These are phyloP conservation scores for Syngnathus acus DNA, from an alignment of 2,797 vertebrate species.

Conservation along the genomic window DNA sequence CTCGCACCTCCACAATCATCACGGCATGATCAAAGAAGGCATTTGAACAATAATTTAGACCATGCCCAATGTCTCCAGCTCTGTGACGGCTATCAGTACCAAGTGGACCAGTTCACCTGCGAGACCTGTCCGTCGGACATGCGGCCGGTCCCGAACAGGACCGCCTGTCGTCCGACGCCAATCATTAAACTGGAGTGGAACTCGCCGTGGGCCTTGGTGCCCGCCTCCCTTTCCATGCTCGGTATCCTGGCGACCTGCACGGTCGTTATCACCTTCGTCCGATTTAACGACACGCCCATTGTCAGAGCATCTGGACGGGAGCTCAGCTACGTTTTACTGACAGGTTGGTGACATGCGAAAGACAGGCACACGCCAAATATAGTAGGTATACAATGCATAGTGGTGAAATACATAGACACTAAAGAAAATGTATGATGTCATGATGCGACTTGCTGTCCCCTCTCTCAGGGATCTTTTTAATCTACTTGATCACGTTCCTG, in stretches of 20 bases:
- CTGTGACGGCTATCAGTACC: constrained; percentile 84
- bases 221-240: constrained; percentile 74
- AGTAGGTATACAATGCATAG: too few relatives aligned
- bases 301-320: constrained; percentile 83
- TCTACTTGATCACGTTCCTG: constrained; percentile 84
- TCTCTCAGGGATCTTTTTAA: constrained; percentile 69
- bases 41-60: too few relatives aligned
- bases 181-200: constrained; percentile 84
- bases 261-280: constrained; percentile 74
- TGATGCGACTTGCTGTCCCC: neutral
- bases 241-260: constrained; percentile 76
- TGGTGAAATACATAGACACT: too few relatives aligned
- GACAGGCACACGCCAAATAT: neutral
- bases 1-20: too few relatives aligned
- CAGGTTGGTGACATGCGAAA: neutral
- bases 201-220: constrained; percentile 79
- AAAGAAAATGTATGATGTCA: neutral
- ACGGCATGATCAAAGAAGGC: too few relatives aligned
- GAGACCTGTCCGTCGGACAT: constrained; percentile 78
- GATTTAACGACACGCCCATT: constrained; percentile 82
- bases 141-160: constrained; percentile 75
- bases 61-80: constrained; percentile 37
- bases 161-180: constrained; percentile 75
- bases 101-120: constrained; percentile 77
- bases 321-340: constrained; percentile 80